Percentiles rank a stretch among this genome's conserved stretches.
These are phyloP conservation scores for Rhogogaster chlorosoma DNA, from an alignment of 2,888 invertebrate genomes.

Conservation along the genomic window DNA sequence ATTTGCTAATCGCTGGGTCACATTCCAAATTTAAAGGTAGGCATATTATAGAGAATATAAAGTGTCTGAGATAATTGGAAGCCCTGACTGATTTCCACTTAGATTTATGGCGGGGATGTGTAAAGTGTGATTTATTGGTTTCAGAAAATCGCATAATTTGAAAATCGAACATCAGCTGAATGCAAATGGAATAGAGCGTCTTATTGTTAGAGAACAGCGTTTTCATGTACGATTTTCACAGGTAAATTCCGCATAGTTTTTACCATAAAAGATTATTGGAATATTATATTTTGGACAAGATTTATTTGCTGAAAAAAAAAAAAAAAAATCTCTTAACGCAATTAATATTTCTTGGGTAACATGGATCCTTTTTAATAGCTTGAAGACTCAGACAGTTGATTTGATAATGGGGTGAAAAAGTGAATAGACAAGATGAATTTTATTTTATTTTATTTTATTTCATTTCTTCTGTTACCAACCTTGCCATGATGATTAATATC, in stretches of 20 bases:
- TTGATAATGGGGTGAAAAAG: neutral
- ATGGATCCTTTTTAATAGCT: neutral
- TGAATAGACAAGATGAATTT: neutral
- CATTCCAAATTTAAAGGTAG: slow-evolving; percentile 37
- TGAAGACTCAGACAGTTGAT: neutral
- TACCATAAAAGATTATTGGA: neutral
- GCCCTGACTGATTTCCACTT: neutral
- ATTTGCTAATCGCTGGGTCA: slow-evolving; percentile 68
- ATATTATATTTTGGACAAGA: slow-evolving; percentile 38
- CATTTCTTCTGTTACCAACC: slow-evolving; percentile 50
- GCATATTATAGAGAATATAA: neutral
- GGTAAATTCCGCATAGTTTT: neutral
- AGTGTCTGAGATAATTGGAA: neutral
- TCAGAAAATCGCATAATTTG: slow-evolving; percentile 9
- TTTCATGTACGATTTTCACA: slow-evolving; percentile 6
- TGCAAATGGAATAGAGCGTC: neutral
- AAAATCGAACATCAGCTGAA: neutral
- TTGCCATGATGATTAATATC: slow-evolving; percentile 55
- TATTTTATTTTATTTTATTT: neutral
- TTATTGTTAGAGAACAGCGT: neutral
- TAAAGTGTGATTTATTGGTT: neutral
- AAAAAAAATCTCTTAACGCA: neutral
- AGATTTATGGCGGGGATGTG: neutral
- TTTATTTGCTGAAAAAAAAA: neutral
- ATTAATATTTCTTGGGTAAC: neutral